A percentile compares a stretch with the other conserved stretches of the same genome.
Evolutionary conservation across 2,113 vertebrate species (phyloP).

Genomic region (Brevimyrus niger): DNA sequence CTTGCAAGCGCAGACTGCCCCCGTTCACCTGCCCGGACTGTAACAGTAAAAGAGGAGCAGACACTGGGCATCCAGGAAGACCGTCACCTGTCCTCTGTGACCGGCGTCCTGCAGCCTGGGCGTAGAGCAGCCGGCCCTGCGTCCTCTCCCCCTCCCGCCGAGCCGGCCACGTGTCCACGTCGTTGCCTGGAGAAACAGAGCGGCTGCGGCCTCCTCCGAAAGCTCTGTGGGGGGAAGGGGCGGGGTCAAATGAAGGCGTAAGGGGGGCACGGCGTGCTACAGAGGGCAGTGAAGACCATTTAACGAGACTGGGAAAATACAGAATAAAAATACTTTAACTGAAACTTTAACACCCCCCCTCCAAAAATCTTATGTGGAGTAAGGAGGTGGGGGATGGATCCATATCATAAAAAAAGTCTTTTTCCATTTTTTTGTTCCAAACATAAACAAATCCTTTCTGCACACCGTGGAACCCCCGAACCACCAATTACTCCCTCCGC

Average conservation of each 20-base stretch:
- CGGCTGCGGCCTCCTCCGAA: background rate
- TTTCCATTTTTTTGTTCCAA: background rate
- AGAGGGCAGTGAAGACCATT: background rate
- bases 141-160: background rate
- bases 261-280: background rate
- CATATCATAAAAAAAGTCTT: background rate
- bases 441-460: slow-evolving; percentile 39
- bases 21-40: background rate
- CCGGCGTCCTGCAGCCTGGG: background rate
- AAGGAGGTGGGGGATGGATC: background rate
- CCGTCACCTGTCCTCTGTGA: background rate
- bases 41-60: background rate
- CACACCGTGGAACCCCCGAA: slow-evolving; percentile 59
- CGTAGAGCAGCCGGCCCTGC: background rate
- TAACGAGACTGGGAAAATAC: background rate
- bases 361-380: background rate
- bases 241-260: background rate
- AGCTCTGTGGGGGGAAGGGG: background rate
- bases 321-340: background rate
- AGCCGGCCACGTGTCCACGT: background rate
- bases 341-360: background rate
- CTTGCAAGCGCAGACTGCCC: background rate
- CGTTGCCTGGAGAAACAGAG: background rate
- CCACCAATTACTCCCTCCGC: slow-evolving; percentile 76
- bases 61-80: background rate